phyloP scores from a whole-genome alignment of 2,888 invertebrate genomes.

The Polyommatus iphigenia region DNA sequence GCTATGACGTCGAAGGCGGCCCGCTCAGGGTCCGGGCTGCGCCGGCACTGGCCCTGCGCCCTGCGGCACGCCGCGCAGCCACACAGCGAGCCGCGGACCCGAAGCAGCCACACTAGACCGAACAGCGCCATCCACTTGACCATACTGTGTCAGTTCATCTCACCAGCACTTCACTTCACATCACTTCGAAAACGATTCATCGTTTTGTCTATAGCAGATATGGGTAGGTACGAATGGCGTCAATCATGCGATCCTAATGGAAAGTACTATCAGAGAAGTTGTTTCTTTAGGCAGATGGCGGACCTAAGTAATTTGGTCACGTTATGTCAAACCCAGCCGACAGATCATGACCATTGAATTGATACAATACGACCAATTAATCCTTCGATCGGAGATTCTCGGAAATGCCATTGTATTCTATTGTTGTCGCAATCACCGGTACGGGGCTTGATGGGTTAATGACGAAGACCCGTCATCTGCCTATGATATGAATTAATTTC shows the following conservation, averaged over 20 bases:
- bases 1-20: slow-evolving; percentile 73
- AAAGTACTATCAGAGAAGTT: no score
- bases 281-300: no score
- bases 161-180: slow-evolving; percentile 39
- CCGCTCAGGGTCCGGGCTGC: slow-evolving; percentile 45
- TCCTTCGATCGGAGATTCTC: no score
- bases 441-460: no score
- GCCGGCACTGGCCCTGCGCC: slow-evolving; percentile 47
- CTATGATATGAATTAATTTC: no score
- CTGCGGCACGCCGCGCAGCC: slow-evolving; percentile 86
- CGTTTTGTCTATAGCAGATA: neutral
- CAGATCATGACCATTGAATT: no score
- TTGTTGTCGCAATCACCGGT: no score
- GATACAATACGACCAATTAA: no score
- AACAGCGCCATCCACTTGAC: slow-evolving; percentile 89
- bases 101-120: slow-evolving; percentile 91
- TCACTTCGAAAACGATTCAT: neutral
- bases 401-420: no score
- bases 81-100: slow-evolving; percentile 89
- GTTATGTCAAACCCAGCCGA: no score
- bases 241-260: neutral
- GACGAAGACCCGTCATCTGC: no score
- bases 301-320: no score
- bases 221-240: neutral
- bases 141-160: slow-evolving; percentile 68